Conservation (phyloP, 2,113 vertebrate species). For the Astur gentilis region DNA sequence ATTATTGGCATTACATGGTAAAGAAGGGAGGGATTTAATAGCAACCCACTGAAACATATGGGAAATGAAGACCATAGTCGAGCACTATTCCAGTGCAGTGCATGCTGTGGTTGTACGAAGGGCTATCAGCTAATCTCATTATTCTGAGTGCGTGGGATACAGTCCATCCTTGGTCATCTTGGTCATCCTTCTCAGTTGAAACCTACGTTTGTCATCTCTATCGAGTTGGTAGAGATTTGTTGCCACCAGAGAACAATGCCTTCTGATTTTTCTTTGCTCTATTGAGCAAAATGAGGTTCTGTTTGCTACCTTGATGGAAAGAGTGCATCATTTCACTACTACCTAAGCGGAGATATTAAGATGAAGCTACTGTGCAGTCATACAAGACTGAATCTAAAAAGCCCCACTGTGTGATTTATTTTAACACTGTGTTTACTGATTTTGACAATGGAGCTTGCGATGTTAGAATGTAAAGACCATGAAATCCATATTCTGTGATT, state of each 20-base stretch:
- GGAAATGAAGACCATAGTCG: background rate
- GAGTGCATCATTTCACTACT: background rate
- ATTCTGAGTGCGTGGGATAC: background rate
- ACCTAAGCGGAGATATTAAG: background rate
- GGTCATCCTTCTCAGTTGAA: background rate
- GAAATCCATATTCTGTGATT: background rate
- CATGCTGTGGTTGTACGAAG: background rate
- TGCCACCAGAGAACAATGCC: background rate
- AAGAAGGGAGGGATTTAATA: background rate
- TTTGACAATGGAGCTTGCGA: background rate
- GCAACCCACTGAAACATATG: accelerated
- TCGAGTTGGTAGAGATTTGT: background rate
- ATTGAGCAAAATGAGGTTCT: background rate
- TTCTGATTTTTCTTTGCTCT: background rate
- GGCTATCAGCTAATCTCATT: background rate
- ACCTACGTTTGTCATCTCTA: background rate
- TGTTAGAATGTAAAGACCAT: background rate
- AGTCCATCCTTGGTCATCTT: background rate
- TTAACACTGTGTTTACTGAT: background rate
- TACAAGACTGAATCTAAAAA: background rate
- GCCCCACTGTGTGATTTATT: background rate
- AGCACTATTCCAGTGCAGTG: background rate
- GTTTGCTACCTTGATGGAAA: background rate
- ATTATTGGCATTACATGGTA: background rate
- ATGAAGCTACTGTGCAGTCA: background rate